Percentiles rank a stretch among this genome's conserved stretches.
phyloP scores from a whole-genome alignment of 2,797 vertebrate species.

The Myripristis jacobus region DNA sequence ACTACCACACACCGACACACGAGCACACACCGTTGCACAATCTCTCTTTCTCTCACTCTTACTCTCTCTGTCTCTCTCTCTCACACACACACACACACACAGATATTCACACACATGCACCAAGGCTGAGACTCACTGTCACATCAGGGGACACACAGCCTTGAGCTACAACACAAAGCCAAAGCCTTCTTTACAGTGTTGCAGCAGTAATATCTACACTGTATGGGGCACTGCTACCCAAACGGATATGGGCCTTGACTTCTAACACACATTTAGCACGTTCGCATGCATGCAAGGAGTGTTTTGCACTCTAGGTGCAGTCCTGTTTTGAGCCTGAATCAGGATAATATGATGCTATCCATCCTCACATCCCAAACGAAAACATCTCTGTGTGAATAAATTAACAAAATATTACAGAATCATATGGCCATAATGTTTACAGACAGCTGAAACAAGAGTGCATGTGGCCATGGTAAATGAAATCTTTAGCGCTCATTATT shows the following conservation, averaged over 20 bases:
- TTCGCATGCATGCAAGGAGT: background rate
- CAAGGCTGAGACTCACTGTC: conserved; percentile 8
- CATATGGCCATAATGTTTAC: too few relatives aligned
- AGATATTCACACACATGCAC: conserved; percentile 13
- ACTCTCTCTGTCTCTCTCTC: conserved; percentile 12
- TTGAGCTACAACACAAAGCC: conserved; percentile 35
- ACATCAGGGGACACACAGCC: conserved; percentile 31
- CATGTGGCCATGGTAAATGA: too few relatives aligned
- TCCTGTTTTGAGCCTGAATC: background rate
- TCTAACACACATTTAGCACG: background rate
- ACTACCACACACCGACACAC: background rate
- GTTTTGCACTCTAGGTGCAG: background rate
- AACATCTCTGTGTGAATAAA: too few relatives aligned
- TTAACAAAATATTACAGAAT: too few relatives aligned
- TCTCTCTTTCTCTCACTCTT: conserved; percentile 30
- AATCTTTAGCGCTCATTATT: too few relatives aligned
- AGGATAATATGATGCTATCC: background rate
- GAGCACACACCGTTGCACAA: background rate
- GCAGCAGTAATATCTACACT: conserved; percentile 17
- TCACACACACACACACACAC: background rate
- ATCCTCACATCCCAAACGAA: too few relatives aligned
- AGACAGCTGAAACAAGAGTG: too few relatives aligned
- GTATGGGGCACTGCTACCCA: conserved; percentile 6
- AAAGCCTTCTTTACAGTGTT: conserved; percentile 9
- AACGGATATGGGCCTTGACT: conserved; percentile 8